Evolutionary conservation across 2,888 invertebrate species (phyloP).

Genomic region (Harpalus rubripes): DNA sequence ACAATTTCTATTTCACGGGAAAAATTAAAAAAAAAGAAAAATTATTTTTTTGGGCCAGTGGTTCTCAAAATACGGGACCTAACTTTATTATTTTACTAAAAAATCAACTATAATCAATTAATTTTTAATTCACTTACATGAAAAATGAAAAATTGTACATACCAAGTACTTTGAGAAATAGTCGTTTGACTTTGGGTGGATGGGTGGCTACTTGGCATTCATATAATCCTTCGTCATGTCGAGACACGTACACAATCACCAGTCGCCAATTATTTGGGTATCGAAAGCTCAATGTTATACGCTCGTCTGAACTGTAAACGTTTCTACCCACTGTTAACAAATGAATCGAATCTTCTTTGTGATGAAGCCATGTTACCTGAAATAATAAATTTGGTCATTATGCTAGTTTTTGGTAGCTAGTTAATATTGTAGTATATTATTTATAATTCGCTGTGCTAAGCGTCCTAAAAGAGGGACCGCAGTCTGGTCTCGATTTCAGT

Average conservation of each 20-base stretch:
- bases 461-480: no score
- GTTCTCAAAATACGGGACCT: no score
- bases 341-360: slow-evolving; percentile 80
- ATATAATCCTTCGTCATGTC: slow-evolving; percentile 82
- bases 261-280: slow-evolving; percentile 83
- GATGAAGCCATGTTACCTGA: slow-evolving; percentile 82
- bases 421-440: neutral
- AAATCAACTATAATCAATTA: no score
- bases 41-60: no score
- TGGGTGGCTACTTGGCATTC: slow-evolving; percentile 84
- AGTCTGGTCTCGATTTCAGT: no score
- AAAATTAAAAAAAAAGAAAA: no score
- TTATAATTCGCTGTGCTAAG: neutral
- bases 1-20: no score
- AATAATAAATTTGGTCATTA: slow-evolving; percentile 69
- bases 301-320: slow-evolving; percentile 81
- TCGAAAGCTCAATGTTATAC: slow-evolving; percentile 81
- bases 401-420: neutral
- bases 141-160: slow-evolving; percentile 57
- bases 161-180: slow-evolving; percentile 80
- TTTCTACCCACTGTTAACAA: slow-evolving; percentile 81
- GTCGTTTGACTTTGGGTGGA: slow-evolving; percentile 81
- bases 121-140: neutral
- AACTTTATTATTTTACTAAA: no score
- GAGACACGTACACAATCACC: slow-evolving; percentile 81